These are phyloP conservation scores for Melieria omissa DNA, from an alignment of 2,888 invertebrate genomes.

Conservation along the genomic window DNA sequence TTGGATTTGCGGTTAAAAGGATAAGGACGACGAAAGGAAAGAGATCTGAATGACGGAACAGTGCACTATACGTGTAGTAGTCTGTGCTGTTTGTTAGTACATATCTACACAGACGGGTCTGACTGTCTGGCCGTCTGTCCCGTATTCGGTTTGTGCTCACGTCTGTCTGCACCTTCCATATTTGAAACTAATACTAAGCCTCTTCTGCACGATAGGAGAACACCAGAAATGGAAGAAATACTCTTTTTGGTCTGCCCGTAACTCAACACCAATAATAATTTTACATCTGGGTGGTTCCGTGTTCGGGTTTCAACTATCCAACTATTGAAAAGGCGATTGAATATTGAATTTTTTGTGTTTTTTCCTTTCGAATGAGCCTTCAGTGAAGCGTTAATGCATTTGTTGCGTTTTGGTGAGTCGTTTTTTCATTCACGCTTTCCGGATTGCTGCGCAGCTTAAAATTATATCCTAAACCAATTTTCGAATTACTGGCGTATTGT, in stretches of 20 bases:
- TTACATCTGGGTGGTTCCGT: slow-evolving; percentile 20
- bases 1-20: slow-evolving; percentile 36
- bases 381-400: slow-evolving; percentile 60
- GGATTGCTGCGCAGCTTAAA: background rate
- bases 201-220: background rate
- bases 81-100: background rate
- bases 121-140: slow-evolving; percentile 3
- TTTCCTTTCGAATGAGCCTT: slow-evolving; percentile 51
- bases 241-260: background rate
- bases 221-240: background rate
- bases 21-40: slow-evolving; percentile 5
- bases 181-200: slow-evolving; percentile 1
- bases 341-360: slow-evolving; percentile 6
- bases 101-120: background rate
- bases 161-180: background rate
- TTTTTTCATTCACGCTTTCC: background rate
- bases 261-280: slow-evolving; percentile 25
- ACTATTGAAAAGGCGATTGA: background rate
- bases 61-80: background rate
- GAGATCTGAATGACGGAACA: background rate
- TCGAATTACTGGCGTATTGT: too few species aligned
- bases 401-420: slow-evolving; percentile 20
- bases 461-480: background rate
- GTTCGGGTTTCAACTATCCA: background rate
- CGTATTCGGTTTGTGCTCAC: slow-evolving; percentile 15